Evolutionary conservation across 2,797 vertebrate species (phyloP), one percentile per base, ranked within the genome.

Genomic region (Manis pentadactyla): DNA sequence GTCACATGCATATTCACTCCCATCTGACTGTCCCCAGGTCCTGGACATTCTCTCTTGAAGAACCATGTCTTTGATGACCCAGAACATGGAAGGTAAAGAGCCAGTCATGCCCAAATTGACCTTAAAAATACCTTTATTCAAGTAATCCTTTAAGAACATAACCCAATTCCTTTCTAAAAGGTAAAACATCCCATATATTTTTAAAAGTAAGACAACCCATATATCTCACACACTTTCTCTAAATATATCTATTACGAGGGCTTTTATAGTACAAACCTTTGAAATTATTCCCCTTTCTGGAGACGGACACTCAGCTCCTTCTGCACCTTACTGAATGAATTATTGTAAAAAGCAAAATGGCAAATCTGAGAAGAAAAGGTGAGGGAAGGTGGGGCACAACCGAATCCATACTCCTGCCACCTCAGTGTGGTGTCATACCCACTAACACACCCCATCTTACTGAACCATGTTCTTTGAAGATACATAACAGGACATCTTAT

Each of bases 91-190:
- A 90, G 46, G 25, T 13, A 1, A 82, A 51, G 34, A 73, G n/a
- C 37, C 31, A n/a, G 14, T 61, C 29, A 37, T 46, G 18, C 2
- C 55, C 51, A 87, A 90, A 87, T 25, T 74, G 61, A 87, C 34
- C 78, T 93, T 61, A 17, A 89, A 92, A 78, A 78, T 83, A 19
- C 3, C 42, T 93, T 83, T 78, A 75, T 57, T 94, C 75, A 90
- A 87, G 8, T 69, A 68, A 59, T 13, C 81, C 39, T 87, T 90
- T 87, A 74, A 90, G n/a, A 71, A 88, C 51, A 91, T 12, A 61
- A 59, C 7, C 18, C 5, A 81, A 37, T 34, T 71, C 0, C 77
- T 39, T 63, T 87, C 53, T 53, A 68, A 92, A 85, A 88, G 21
- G 87, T 46, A 63, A 92, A 82, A 81, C 8, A 57, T n/a, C n/a